Evolutionary conservation across 2,113 vertebrate genomes (phyloP).

Genomic region (Propithecus coquereli): DNA sequence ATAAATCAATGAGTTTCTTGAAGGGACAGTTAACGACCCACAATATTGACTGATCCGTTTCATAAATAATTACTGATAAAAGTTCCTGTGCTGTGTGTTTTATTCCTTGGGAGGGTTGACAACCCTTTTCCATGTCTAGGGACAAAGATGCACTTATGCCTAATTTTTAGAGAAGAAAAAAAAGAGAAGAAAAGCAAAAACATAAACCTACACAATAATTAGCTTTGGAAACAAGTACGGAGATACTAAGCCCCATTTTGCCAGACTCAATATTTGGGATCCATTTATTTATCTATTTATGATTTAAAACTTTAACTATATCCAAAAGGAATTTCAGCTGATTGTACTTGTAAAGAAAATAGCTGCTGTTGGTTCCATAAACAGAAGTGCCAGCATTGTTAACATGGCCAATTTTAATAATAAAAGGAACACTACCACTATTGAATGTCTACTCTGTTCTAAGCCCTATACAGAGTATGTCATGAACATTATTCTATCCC

Average conservation of each 20-base stretch:
- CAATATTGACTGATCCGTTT: not conserved
- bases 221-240: not conserved
- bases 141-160: not conserved
- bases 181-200: not conserved
- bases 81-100: not conserved
- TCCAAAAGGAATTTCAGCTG: not conserved
- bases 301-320: not conserved
- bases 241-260: not conserved
- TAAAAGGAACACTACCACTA: not conserved
- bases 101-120: not conserved
- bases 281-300: not conserved
- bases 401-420: not conserved
- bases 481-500: not conserved
- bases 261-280: not conserved
- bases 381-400: not conserved
- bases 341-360: not conserved
- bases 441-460: not conserved
- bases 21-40: not conserved
- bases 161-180: not conserved
- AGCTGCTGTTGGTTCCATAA: not conserved
- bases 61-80: not conserved
- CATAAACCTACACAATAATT: not conserved
- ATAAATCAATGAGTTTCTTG: not conserved
- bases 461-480: not conserved
- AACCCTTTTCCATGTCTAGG: not conserved